Conservation (phyloP, 2,113 vertebrate species). For the Sminthopsis crassicaudata region DNA sequence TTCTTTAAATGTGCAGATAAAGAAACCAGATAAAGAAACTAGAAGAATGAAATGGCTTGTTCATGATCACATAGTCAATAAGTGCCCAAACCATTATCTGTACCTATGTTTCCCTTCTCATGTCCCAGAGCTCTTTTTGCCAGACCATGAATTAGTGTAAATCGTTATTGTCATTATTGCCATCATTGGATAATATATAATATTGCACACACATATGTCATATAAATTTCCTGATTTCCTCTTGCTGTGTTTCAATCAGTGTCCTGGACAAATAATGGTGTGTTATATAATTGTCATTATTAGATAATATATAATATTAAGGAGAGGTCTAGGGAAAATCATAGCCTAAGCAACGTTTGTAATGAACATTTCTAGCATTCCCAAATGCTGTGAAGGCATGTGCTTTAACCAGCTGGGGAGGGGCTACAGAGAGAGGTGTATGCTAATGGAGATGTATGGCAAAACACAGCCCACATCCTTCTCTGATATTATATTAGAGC, state of each 20-base stretch:
- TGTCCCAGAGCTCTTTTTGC: neutral
- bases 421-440: neutral
- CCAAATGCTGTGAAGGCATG: neutral
- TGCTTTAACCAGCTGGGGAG: neutral
- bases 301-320: neutral
- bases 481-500: neutral
- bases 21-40: neutral
- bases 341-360: neutral
- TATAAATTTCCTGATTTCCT: no score
- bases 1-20: neutral
- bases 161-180: neutral
- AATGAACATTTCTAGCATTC: neutral
- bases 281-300: no score
- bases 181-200: neutral
- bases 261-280: no score
- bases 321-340: neutral
- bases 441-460: neutral
- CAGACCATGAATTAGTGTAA: neutral
- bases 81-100: neutral
- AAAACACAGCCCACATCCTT: neutral
- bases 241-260: no score
- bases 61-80: neutral
- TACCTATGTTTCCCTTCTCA: neutral
- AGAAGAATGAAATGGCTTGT: neutral
- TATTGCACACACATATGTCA: neutral